phyloP scores from a whole-genome alignment of 92 coral and sea anemone genomes.

The Umimayanthus chanpuru region DNA sequence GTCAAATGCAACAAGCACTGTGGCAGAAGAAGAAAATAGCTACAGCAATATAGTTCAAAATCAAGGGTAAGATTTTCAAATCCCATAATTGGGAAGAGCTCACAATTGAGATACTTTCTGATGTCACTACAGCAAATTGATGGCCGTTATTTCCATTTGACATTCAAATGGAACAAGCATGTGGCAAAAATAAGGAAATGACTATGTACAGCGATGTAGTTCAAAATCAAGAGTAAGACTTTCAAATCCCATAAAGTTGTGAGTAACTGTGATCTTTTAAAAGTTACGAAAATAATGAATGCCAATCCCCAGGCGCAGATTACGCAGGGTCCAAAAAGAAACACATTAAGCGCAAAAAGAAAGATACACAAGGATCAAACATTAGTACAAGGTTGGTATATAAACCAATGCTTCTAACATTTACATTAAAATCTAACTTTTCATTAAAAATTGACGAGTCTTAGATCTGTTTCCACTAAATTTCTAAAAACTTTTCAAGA shows the following conservation, averaged over 20 bases:
- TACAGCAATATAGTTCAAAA: background rate
- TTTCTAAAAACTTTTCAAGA: too few species aligned
- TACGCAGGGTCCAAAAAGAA: slow-evolving; percentile 40
- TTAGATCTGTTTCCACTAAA: background rate
- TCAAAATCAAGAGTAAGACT: background rate
- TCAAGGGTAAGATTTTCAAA: too few species aligned
- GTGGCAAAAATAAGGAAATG: background rate
- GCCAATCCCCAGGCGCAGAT: slow-evolving; percentile 41
- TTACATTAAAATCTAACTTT: background rate
- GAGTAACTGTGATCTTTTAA: slow-evolving; percentile 8
- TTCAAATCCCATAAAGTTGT: background rate
- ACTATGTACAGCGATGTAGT: background rate
- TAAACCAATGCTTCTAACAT: background rate
- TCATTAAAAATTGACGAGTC: background rate
- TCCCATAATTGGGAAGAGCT: too few species aligned
- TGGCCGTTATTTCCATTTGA: background rate
- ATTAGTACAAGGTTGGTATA: slow-evolving; percentile 43
- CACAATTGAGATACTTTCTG: too few species aligned
- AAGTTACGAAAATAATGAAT: background rate
- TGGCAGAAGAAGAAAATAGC: too few species aligned
- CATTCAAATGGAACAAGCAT: background rate
- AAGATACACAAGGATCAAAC: slow-evolving; percentile 34
- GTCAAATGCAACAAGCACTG: background rate
- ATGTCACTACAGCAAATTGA: too few species aligned
- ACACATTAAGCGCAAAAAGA: slow-evolving; percentile 43